phyloP scores from a whole-genome alignment of 2,113 vertebrate species.

The Etia nguti region DNA sequence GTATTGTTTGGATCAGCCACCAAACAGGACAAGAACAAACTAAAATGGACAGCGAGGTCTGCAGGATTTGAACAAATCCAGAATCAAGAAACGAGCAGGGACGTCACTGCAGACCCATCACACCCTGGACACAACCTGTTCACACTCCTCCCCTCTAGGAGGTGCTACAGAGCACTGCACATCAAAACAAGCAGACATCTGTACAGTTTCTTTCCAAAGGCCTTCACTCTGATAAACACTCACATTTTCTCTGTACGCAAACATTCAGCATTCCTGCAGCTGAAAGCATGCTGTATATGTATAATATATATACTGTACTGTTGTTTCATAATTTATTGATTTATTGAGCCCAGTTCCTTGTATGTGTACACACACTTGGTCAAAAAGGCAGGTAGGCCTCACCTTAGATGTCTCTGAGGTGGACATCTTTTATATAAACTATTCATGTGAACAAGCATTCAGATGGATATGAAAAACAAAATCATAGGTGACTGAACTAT shows the following conservation, averaged over 20 bases:
- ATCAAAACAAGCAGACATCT: neutral
- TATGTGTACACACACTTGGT: neutral
- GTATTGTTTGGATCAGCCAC: rapidly evolving
- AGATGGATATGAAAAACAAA: neutral
- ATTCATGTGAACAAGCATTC: neutral
- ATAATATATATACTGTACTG: neutral
- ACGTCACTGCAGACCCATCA: too few species aligned
- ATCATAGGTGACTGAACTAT: too few species aligned
- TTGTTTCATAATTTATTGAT: neutral
- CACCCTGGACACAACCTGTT: neutral
- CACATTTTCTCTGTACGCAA: neutral
- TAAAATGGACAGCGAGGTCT: neutral
- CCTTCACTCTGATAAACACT: neutral
- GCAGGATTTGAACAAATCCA: neutral
- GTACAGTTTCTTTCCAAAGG: neutral
- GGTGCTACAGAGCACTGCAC: neutral
- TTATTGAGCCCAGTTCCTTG: rapidly evolving
- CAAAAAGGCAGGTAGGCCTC: neutral
- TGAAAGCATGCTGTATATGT: neutral
- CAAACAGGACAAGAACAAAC: neutral
- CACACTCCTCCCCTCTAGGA: neutral
- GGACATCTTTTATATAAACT: neutral
- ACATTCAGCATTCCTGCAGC: neutral
- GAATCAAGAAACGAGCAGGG: neutral
- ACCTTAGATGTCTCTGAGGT: neutral